Evolutionary conservation across 2,113 vertebrate species (phyloP), one percentile per base, ranked within the genome.

Genomic region (Furnarius figulus): DNA sequence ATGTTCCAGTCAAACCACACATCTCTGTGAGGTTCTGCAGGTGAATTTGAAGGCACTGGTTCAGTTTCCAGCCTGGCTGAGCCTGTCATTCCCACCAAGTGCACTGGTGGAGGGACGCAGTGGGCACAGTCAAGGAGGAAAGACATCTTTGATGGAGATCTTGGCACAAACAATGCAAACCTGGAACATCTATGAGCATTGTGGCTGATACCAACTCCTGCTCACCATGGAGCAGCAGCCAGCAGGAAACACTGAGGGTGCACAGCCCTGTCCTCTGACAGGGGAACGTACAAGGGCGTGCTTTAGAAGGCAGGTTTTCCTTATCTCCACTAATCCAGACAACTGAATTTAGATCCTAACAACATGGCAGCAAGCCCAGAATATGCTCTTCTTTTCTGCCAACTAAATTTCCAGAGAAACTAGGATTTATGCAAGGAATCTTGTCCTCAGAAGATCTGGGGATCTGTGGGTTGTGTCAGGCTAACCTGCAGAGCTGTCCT

Each of bases 351-450:
- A 93, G 74, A 85, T 87, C 67, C 67, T 88, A 44, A 72, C 56
- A 79, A 93, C 82, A 61, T 90, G 90, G 92, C 94, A 97, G 87
- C 71, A 61, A 93, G 90, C 90, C 93, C 93, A 93, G 92, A 79
- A 94, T 90, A 30, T 56, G 58, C 30, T 82, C 47, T 94, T 75
- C 77, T 67, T 31, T 89, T 82, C 85, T 87, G 78, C 58, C 92
- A 90, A 46, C 35, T 90, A 28, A 37, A 73, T 87, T 93, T 72
- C 66, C 58, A 75, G 82, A 79, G 68, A 56, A 93, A 79, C 27
- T 62, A 46, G 88, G 73, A 87, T 79, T 88, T 88, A 96, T 76
- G 72, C 68, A 90, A 92, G 89, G 75, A 92, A 88, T 86, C 37
- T 83, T 76, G 40, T 94, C 76, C 83, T 95, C 75, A 65, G 71